A percentile compares a stretch with the other conserved stretches of the same genome.
phyloP scores from a whole-genome alignment of 2,797 vertebrate genomes.

The Iguana delicatissima region DNA sequence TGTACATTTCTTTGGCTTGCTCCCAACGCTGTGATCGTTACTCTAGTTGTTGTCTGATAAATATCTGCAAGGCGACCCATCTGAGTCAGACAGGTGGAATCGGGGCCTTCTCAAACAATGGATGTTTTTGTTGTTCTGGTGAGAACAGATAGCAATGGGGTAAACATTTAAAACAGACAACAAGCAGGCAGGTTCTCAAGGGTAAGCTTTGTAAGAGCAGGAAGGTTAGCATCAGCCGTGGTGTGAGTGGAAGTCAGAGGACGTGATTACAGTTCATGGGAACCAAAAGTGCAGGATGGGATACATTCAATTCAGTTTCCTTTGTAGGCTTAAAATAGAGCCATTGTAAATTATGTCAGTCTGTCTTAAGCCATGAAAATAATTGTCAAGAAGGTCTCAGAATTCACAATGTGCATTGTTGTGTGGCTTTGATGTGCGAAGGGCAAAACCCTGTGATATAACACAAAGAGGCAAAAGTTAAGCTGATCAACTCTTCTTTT shows the following conservation, averaged over 20 bases:
- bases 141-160: constrained; percentile 71
- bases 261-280: constrained; percentile 98
- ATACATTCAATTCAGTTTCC: constrained; percentile 99
- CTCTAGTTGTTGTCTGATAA: constrained; percentile 10
- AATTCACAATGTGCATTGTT: constrained; percentile 90
- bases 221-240: constrained; percentile 80
- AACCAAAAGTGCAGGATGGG: constrained; percentile 98
- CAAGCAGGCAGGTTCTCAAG: constrained; percentile 81
- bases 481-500: constrained; percentile 68
- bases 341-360: constrained; percentile 96
- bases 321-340: constrained; percentile 98
- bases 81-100: constrained; percentile 61
- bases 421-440: constrained; percentile 93
- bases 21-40: constrained; percentile 48
- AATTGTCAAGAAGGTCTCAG: constrained; percentile 87
- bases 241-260: constrained; percentile 88
- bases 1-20: constrained; percentile 66
- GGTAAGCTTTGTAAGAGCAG: constrained; percentile 82
- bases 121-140: constrained; percentile 60
- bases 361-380: constrained; percentile 91
- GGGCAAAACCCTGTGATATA: constrained; percentile 88
- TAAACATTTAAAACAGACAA: constrained; percentile 80
- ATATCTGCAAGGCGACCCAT: constrained; percentile 23
- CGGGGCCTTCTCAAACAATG: constrained; percentile 69
- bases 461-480: constrained; percentile 76